A percentile compares a stretch with the other conserved stretches of the same genome.
These are phyloP conservation scores for Vombatus ursinus DNA, from an alignment of 2,113 vertebrate species.

Conservation along the genomic window DNA sequence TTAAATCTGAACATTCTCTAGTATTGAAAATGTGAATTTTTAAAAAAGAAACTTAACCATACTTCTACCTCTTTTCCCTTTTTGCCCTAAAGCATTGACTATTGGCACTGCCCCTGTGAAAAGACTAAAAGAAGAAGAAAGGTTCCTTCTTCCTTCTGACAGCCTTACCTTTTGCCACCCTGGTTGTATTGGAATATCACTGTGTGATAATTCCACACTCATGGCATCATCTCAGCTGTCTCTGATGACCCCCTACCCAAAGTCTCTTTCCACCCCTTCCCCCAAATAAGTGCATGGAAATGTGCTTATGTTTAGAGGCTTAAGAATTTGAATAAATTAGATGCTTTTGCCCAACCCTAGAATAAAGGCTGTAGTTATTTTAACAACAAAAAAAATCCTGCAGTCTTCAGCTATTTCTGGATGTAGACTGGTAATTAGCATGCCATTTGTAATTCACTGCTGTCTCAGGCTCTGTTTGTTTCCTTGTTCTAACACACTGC, in stretches of 20 bases:
- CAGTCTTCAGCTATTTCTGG: conserved; percentile 73
- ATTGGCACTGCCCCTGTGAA: background rate
- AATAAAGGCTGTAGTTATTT: conserved; percentile 76
- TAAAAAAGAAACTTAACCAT: background rate
- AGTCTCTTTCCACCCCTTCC: background rate
- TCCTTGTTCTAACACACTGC: conserved; percentile 60
- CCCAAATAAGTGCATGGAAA: conserved; percentile 12
- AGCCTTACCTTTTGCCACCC: background rate
- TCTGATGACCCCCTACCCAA: background rate
- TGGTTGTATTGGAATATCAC: background rate
- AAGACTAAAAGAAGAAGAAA: background rate
- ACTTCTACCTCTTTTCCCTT: background rate
- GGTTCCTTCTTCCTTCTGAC: background rate
- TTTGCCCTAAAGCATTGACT: background rate
- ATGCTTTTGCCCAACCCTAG: conserved; percentile 63
- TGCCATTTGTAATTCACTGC: conserved; percentile 65
- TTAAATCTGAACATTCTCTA: background rate
- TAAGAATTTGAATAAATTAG: conserved; percentile 62
- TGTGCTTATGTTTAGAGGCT: conserved; percentile 62
- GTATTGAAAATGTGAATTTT: background rate
- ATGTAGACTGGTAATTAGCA: conserved; percentile 60
- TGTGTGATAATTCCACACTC: background rate
- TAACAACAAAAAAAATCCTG: conserved; percentile 70
- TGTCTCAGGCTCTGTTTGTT: conserved; percentile 65
- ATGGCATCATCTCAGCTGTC: background rate